A percentile compares a stretch with the other conserved stretches of the same genome.
These are phyloP conservation scores for Rhynchotus rufescens DNA, from an alignment of 2,797 vertebrate species.

Conservation along the genomic window DNA sequence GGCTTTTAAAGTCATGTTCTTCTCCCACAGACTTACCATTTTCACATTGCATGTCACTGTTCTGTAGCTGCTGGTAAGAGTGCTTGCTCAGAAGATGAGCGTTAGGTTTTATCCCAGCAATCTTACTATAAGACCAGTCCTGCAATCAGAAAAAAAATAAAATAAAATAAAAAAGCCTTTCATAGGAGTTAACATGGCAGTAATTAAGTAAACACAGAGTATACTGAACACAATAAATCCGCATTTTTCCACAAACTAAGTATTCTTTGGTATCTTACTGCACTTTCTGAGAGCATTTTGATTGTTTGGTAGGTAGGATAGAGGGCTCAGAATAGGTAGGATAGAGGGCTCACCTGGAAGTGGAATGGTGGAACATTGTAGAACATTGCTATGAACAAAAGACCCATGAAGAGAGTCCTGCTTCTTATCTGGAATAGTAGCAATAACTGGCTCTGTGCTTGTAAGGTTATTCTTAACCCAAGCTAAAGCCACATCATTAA, in stretches of 20 bases:
- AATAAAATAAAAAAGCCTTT: not conserved
- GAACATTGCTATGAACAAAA: not conserved
- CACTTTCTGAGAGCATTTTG: not conserved
- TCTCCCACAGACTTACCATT: not conserved
- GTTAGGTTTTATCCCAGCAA: not conserved
- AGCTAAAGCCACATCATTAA: not conserved
- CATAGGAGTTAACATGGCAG: not conserved
- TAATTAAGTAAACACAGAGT: not conserved
- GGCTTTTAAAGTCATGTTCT: not conserved
- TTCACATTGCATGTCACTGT: not conserved
- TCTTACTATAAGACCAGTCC: not conserved
- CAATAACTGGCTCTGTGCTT: not conserved
- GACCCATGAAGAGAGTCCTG: fast-evolving
- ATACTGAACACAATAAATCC: not conserved
- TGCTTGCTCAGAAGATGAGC: not conserved
- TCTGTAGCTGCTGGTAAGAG: not conserved
- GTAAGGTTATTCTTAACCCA: not conserved
- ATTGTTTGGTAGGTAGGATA: not conserved
- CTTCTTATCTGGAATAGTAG: not conserved
- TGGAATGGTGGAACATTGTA: not conserved
- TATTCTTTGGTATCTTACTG: not conserved
- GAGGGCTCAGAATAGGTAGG: no score
- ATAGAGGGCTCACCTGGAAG: not conserved
- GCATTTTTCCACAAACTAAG: not conserved
- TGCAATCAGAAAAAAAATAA: not conserved